phyloP scores from a whole-genome alignment of 2,888 invertebrate genomes.

The Drosophila parthenogenetica region DNA sequence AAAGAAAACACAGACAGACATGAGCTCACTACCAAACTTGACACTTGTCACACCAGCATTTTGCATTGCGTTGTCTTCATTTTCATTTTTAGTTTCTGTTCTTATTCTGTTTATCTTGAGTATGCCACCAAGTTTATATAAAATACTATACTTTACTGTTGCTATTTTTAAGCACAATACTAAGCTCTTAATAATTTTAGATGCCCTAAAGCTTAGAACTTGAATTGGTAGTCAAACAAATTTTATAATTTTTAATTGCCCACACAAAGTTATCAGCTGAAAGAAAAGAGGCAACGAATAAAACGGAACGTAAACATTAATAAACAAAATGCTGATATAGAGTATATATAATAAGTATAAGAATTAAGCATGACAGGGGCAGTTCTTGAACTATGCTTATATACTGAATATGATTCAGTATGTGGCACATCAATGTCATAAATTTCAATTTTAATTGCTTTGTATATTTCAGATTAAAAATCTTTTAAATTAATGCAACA shows the following conservation, averaged over 20 bases:
- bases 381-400: slow-evolving; percentile 55
- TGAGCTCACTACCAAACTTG: slow-evolving; percentile 32
- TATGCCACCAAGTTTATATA: slow-evolving; percentile 31
- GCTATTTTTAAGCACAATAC: slow-evolving; percentile 40
- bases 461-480: slow-evolving; percentile 63
- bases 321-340: slow-evolving; percentile 18
- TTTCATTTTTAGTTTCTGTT: neutral
- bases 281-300: neutral
- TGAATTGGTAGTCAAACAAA: slow-evolving; percentile 58
- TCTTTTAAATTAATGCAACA: slow-evolving; percentile 27
- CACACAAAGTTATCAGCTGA: slow-evolving; percentile 50
- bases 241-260: slow-evolving; percentile 64
- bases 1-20: slow-evolving; percentile 37
- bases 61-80: slow-evolving; percentile 49
- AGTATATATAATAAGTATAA: neutral
- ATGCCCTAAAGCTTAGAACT: slow-evolving; percentile 23
- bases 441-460: slow-evolving; percentile 72
- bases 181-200: slow-evolving; percentile 23
- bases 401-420: slow-evolving; percentile 22
- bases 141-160: slow-evolving; percentile 4
- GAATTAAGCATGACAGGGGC: slow-evolving; percentile 23
- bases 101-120: slow-evolving; percentile 54
- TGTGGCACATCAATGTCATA: slow-evolving; percentile 67
- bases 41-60: slow-evolving; percentile 56
- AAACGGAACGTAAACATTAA: slow-evolving; percentile 51